Percentiles rank a stretch among this genome's conserved stretches.
phyloP scores from a whole-genome alignment of 2,888 invertebrate species.

The Clepsis dumicolana region DNA sequence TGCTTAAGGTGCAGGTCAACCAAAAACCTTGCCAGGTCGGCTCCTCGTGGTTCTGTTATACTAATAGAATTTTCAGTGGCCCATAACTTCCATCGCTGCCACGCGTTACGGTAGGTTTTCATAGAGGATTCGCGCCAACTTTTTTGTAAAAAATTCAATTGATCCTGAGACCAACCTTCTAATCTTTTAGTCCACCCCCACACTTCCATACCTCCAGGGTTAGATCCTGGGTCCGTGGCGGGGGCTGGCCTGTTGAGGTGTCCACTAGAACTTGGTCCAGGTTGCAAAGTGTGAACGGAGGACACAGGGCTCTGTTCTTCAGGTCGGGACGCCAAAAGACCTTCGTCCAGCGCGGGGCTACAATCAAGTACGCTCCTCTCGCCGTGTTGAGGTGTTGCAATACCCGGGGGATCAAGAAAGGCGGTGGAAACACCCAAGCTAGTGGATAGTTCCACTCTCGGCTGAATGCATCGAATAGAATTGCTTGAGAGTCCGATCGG shows the following conservation, averaged over 20 bases:
- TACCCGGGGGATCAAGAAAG: constrained; percentile 34
- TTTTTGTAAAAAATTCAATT: background rate
- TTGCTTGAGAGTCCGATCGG: background rate
- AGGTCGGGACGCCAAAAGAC: constrained; percentile 5
- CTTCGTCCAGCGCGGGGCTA: background rate
- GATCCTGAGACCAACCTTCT: background rate
- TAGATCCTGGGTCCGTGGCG: background rate
- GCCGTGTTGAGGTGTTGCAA: constrained; percentile 26
- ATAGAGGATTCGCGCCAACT: background rate
- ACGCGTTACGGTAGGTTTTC: background rate
- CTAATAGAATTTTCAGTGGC: background rate
- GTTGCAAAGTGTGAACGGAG: background rate
- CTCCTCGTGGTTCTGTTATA: background rate
- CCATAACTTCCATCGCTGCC: background rate
- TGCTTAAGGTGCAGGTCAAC: background rate
- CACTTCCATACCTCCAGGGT: background rate
- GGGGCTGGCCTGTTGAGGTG: background rate
- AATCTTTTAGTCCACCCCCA: background rate
- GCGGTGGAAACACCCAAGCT: constrained; percentile 41
- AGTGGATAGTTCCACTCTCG: constrained; percentile 30
- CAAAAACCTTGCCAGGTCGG: background rate
- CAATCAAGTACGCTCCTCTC: background rate
- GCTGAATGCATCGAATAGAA: constrained; percentile 17
- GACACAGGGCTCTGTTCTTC: background rate
- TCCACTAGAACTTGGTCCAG: background rate